Conservation (phyloP, 2,888 invertebrate genomes). For the Philereme transversata region DNA sequence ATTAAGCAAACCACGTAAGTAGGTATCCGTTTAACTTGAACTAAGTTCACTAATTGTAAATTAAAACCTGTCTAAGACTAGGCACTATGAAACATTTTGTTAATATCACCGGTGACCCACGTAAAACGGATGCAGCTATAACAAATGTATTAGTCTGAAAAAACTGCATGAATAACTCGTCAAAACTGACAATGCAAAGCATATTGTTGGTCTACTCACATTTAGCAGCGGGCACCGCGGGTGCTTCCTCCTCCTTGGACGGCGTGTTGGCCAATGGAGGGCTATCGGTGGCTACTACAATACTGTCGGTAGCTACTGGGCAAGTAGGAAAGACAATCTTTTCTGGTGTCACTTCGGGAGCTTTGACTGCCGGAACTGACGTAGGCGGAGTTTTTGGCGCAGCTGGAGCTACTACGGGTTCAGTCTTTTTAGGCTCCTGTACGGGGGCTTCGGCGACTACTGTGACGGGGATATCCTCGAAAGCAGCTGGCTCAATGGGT, state of each 20-base stretch:
- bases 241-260: slow-evolving; percentile 66
- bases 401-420: slow-evolving; percentile 22
- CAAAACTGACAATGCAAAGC: slow-evolving; percentile 77
- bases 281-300: slow-evolving; percentile 56
- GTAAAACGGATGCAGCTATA: slow-evolving; percentile 64
- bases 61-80: too few relatives aligned
- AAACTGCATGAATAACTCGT: slow-evolving; percentile 80
- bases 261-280: slow-evolving; percentile 74
- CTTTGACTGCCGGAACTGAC: slow-evolving; percentile 8
- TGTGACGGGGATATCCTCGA: slow-evolving; percentile 33
- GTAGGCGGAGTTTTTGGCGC: slow-evolving; percentile 24
- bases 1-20: too few relatives aligned
- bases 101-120: slow-evolving; percentile 41
- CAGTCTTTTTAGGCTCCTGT: slow-evolving; percentile 27
- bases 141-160: slow-evolving; percentile 75
- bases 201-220: slow-evolving; percentile 71
- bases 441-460: slow-evolving; percentile 24
- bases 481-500: slow-evolving; percentile 37
- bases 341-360: slow-evolving; percentile 18
- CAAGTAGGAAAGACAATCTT: slow-evolving; percentile 20
- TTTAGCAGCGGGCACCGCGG: slow-evolving; percentile 66
- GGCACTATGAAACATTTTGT: neutral
- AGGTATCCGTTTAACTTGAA: too few relatives aligned
- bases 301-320: slow-evolving; percentile 35
- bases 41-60: too few relatives aligned